Conservation (phyloP, 1,140 invertebrate genomes). For the Acromyrmex echinatior region DNA sequence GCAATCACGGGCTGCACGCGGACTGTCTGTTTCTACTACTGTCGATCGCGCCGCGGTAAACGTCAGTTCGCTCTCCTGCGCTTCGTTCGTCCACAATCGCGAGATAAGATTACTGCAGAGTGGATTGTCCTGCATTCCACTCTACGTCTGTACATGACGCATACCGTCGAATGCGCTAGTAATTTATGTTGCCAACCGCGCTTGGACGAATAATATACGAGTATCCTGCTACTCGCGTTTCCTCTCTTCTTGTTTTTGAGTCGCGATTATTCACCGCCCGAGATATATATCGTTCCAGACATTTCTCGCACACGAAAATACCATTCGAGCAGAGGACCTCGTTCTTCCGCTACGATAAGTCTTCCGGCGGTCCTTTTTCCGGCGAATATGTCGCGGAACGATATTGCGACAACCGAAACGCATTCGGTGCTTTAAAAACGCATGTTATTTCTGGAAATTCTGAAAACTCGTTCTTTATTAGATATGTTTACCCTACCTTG, state of each 20-base stretch:
- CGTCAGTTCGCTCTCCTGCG: conserved; percentile 5
- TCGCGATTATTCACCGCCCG: conserved; percentile 54
- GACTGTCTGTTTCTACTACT: conserved; percentile 28
- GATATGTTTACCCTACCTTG: conserved; percentile 30
- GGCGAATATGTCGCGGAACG: conserved; percentile 49
- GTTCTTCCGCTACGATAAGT: conserved; percentile 50
- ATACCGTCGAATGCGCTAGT: conserved; percentile 29
- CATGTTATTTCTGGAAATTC: conserved; percentile 42
- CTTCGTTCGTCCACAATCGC: conserved; percentile 17
- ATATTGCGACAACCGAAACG: conserved; percentile 54
- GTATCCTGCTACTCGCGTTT: conserved; percentile 19
- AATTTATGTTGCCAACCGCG: conserved; percentile 55
- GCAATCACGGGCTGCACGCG: background rate
- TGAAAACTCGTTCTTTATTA: conserved; percentile 53
- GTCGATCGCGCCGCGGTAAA: background rate
- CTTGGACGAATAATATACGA: conserved; percentile 49
- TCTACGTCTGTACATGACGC: conserved; percentile 7
- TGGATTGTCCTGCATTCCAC: conserved; percentile 45
- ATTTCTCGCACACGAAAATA: conserved; percentile 60
- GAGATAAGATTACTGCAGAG: conserved; percentile 52
- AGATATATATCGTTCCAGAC: conserved; percentile 62
- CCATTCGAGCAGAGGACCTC: conserved; percentile 42
- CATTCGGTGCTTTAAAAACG: conserved; percentile 57
- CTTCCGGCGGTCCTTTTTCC: conserved; percentile 40
- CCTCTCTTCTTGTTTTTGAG: conserved; percentile 58